Percentiles rank a stretch among this genome's conserved stretches.
These are phyloP conservation scores for Silurus aristotelis DNA, from an alignment of 2,797 vertebrate genomes.

Conservation along the genomic window DNA sequence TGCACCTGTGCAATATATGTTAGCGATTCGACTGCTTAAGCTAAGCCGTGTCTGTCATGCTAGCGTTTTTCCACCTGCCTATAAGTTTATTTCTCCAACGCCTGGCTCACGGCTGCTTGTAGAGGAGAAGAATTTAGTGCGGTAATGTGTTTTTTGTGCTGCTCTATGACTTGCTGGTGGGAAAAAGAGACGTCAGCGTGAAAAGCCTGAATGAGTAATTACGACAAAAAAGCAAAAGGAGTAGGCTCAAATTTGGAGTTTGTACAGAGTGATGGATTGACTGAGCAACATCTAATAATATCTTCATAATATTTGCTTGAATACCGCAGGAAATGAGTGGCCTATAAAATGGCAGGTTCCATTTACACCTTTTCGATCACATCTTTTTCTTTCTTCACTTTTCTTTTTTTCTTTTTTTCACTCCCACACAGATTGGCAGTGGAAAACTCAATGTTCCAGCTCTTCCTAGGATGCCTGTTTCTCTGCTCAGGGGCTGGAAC, in stretches of 20 bases:
- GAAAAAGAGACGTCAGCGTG: slow-evolving; percentile 43
- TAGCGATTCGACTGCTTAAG: slow-evolving; percentile 35
- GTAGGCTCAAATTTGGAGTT: slow-evolving; percentile 66
- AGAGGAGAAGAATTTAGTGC: slow-evolving; percentile 42
- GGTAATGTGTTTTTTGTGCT: slow-evolving; percentile 45
- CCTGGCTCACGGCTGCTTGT: slow-evolving; percentile 39
- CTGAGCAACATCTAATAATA: slow-evolving; percentile 61
- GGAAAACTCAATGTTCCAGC: slow-evolving; percentile 22
- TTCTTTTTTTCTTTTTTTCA: neutral
- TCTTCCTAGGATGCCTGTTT: neutral
- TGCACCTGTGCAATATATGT: slow-evolving; percentile 50
- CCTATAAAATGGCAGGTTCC: slow-evolving; percentile 63
- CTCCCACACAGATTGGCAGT: neutral
- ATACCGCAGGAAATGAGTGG: slow-evolving; percentile 71
- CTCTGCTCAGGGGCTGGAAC: slow-evolving; percentile 8
- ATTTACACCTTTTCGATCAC: slow-evolving; percentile 65
- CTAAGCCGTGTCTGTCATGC: slow-evolving; percentile 48
- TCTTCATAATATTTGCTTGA: slow-evolving; percentile 74
- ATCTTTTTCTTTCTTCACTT: slow-evolving; percentile 18
- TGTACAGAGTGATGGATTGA: slow-evolving; percentile 68
- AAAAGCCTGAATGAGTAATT: slow-evolving; percentile 59
- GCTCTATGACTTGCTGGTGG: slow-evolving; percentile 36
- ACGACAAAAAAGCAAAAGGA: slow-evolving; percentile 61
- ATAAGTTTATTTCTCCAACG: slow-evolving; percentile 48
- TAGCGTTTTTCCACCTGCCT: slow-evolving; percentile 50